Evolutionary conservation across 2,888 invertebrate species (phyloP).

Genomic region (Artemia sinica): DNA sequence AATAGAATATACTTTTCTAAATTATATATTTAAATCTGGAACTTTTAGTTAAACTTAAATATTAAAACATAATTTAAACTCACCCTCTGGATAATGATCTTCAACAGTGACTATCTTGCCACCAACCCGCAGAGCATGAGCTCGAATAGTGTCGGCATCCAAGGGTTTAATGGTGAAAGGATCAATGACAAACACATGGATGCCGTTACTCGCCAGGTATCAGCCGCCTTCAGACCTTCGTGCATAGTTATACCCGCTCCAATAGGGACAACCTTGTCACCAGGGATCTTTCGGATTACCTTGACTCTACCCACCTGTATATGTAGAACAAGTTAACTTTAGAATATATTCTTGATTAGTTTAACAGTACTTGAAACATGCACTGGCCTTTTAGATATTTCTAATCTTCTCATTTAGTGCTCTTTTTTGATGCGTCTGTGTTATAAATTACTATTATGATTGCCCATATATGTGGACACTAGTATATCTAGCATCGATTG

Average conservation of each 20-base stretch:
- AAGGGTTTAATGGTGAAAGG: slow-evolving; percentile 92
- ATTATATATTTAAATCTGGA: too few species aligned
- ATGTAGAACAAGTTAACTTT: slow-evolving; percentile 23
- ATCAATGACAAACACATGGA: slow-evolving; percentile 69
- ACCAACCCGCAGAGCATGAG: slow-evolving; percentile 56
- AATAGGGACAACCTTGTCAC: slow-evolving; percentile 68
- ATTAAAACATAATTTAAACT: too few species aligned
- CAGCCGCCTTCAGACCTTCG: slow-evolving; percentile 71
- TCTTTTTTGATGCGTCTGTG: not conserved
- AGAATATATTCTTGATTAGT: not conserved
- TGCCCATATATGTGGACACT: too few species aligned
- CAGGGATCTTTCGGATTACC: slow-evolving; percentile 52
- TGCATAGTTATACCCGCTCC: slow-evolving; percentile 86
- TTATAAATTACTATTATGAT: not conserved
- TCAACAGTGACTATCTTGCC: slow-evolving; percentile 80
- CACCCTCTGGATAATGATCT: slow-evolving; percentile 86
- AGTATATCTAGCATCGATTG: too few species aligned
- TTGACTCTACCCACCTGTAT: slow-evolving; percentile 53
- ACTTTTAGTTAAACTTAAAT: too few species aligned
- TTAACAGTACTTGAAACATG: not conserved
- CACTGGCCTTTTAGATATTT: not conserved
- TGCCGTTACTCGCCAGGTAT: slow-evolving; percentile 49
- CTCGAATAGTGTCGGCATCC: slow-evolving; percentile 55
- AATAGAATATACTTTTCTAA: too few species aligned
- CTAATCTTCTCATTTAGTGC: not conserved